These are phyloP conservation scores for Sarcoramphus papa DNA, from an alignment of 2,797 vertebrate genomes.

Conservation along the genomic window DNA sequence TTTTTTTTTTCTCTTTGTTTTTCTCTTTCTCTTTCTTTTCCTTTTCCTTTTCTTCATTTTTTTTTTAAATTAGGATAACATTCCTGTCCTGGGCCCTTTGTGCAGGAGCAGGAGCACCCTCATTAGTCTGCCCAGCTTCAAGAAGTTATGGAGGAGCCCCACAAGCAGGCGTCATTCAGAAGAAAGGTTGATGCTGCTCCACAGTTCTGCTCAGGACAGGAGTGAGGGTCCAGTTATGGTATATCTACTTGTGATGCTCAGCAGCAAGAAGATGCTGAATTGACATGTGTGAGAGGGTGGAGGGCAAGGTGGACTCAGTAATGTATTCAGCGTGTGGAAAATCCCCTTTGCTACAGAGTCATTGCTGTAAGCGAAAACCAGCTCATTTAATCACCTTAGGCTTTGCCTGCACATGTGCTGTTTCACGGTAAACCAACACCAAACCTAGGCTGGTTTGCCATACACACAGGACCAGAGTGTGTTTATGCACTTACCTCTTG, in stretches of 20 bases:
- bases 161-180: neutral
- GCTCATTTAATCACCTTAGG: neutral
- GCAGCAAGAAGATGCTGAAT: neutral
- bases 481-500: neutral
- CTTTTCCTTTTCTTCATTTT: fast-evolving
- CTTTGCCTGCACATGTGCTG: neutral
- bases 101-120: neutral
- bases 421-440: neutral
- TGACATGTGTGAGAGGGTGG: neutral
- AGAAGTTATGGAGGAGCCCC: neutral
- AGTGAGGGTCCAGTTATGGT: neutral
- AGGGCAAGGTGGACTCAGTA: neutral
- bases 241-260: neutral
- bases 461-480: neutral
- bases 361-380: neutral
- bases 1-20: fast-evolving
- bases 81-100: fast-evolving
- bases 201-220: neutral
- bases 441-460: neutral
- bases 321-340: neutral
- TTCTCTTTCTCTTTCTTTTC: too few species aligned
- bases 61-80: neutral
- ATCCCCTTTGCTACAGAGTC: neutral
- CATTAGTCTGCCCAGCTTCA: neutral
- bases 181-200: neutral